These are phyloP conservation scores for Phenganax subtilis DNA, from an alignment of 92 coral and sea anemone species.

Conservation along the genomic window DNA sequence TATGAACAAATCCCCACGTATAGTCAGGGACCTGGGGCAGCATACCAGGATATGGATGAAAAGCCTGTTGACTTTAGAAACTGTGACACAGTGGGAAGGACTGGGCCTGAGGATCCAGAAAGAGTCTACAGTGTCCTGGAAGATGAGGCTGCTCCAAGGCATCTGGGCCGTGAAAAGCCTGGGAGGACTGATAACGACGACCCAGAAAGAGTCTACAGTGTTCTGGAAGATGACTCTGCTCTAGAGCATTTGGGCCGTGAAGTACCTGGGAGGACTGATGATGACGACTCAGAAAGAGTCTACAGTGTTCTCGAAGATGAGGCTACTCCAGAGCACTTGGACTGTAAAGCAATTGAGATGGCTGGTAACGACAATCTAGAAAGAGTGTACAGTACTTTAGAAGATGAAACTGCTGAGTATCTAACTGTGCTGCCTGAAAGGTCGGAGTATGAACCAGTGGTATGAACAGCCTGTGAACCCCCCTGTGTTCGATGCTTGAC, in stretches of 20 bases:
- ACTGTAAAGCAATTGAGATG: background rate
- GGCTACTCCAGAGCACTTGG: background rate
- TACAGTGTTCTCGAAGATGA: slow-evolving; percentile 32
- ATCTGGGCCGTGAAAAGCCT: background rate
- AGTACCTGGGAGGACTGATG: background rate
- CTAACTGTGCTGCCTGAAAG: slow-evolving; percentile 9
- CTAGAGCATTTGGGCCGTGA: background rate
- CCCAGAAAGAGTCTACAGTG: background rate
- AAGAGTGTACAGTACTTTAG: slow-evolving; percentile 24
- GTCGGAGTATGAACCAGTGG: slow-evolving; percentile 3
- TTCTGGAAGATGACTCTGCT: background rate
- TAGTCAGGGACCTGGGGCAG: too few relatives aligned
- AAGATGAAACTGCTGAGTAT: slow-evolving; percentile 23
- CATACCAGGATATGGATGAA: too few relatives aligned
- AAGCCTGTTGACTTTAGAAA: too few relatives aligned
- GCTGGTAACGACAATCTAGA: slow-evolving; percentile 3
- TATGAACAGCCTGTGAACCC: slow-evolving; percentile 15
- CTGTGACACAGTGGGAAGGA: too few relatives aligned
- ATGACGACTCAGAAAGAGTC: background rate
- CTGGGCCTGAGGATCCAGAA: background rate
- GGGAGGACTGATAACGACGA: background rate
- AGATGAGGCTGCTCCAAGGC: too few relatives aligned
- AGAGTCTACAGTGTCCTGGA: background rate
- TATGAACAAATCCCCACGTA: background rate
- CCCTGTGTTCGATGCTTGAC: background rate